A percentile compares a stretch with the other conserved stretches of the same genome.
These are phyloP conservation scores for Pheosia tremula DNA, from an alignment of 2,888 invertebrate species.

Conservation along the genomic window DNA sequence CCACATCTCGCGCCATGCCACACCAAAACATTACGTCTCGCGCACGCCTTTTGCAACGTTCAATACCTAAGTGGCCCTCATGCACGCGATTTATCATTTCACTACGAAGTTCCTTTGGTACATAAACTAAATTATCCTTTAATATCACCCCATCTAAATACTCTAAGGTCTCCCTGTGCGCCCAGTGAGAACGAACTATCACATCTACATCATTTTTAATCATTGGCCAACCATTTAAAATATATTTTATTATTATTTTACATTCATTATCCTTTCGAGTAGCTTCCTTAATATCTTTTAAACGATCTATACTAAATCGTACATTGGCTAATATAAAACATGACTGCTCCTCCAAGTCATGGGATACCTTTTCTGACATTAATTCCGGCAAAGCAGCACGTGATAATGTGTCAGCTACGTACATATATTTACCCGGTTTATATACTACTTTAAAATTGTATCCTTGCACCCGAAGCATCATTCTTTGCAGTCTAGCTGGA, in stretches of 20 bases:
- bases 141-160: conserved; percentile 7
- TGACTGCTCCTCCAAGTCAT: conserved; percentile 7
- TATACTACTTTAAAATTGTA: conserved; percentile 35
- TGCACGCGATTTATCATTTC: neutral
- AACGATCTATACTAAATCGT: conserved; percentile 5
- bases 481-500: conserved; percentile 35
- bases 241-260: conserved; percentile 2
- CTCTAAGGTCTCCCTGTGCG: neutral
- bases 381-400: conserved; percentile 8
- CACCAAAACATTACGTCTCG: neutral
- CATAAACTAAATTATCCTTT: neutral
- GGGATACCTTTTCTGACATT: neutral
- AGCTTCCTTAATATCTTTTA: neutral
- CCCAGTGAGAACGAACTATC: neutral
- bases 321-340: conserved; percentile 8
- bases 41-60: conserved; percentile 8
- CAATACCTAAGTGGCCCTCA: conserved; percentile 34
- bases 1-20: conserved; percentile 30
- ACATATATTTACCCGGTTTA: conserved; percentile 24
- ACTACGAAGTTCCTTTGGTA: neutral
- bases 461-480: conserved; percentile 34
- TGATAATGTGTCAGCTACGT: conserved; percentile 19
- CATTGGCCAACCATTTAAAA: conserved; percentile 7
- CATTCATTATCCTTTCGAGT: conserved; percentile 1
- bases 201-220: conserved; percentile 1